Percentiles rank a stretch among this genome's conserved stretches.
Conservation (phyloP, 2,888 invertebrate species). For the Melitaea athalia region DNA sequence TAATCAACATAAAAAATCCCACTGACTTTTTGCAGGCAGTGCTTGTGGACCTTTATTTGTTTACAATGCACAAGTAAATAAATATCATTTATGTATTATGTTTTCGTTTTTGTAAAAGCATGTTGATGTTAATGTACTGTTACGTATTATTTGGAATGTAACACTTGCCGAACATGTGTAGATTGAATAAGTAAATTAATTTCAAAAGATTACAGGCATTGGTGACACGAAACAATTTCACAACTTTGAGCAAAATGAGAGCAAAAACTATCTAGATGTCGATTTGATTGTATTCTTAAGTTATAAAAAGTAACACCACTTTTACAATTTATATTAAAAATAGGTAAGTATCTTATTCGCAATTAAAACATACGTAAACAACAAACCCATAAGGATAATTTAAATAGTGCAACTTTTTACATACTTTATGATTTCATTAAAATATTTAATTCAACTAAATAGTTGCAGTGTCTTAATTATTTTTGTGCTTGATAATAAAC, state of each 20-base stretch:
- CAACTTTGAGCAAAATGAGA: constrained; percentile 28
- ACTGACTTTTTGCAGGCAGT: constrained; percentile 13
- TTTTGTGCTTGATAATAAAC: constrained; percentile 22
- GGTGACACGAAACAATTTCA: neutral
- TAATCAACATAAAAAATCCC: constrained; percentile 12
- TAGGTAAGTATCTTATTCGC: constrained; percentile 1
- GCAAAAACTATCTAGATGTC: constrained; percentile 14
- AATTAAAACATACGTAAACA: neutral
- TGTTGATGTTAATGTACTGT: constrained; percentile 29
- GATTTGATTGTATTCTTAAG: neutral
- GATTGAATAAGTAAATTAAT: constrained; percentile 10
- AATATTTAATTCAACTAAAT: neutral
- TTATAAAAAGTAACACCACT: constrained; percentile 13
- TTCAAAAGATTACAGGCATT: neutral
- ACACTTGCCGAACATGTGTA: constrained; percentile 43
- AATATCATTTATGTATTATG: constrained; percentile 50
- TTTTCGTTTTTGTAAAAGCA: constrained; percentile 36
- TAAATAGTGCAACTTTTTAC: neutral
- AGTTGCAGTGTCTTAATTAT: neutral
- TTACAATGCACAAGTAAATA: constrained; percentile 29
- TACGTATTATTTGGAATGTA: constrained; percentile 59
- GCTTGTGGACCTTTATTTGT: constrained; percentile 3
- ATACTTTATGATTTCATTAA: neutral
- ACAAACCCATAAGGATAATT: neutral
- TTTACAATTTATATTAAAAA: constrained; percentile 2